Evolutionary conservation across 2,888 invertebrate species (phyloP).

Genomic region (Drosophila demipolita): DNA sequence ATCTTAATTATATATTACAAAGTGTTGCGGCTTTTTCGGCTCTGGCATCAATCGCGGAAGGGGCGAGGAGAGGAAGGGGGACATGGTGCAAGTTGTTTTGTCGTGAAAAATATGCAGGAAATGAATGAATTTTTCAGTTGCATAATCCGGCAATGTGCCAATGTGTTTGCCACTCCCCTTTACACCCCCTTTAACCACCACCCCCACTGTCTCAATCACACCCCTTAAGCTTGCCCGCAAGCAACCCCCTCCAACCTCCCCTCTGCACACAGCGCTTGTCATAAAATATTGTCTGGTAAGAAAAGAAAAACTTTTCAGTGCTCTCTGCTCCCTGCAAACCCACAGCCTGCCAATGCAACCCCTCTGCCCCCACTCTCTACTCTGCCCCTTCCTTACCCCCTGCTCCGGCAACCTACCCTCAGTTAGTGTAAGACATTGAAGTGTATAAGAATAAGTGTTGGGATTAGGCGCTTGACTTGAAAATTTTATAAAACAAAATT

Average conservation of each 20-base stretch:
- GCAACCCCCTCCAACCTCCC: background rate
- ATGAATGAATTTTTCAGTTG: slow-evolving; percentile 80
- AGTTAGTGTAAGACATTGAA: slow-evolving; percentile 76
- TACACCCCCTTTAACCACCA: slow-evolving; percentile 2
- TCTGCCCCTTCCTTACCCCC: background rate
- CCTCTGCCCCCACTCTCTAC: background rate
- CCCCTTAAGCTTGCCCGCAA: background rate
- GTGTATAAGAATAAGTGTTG: slow-evolving; percentile 81
- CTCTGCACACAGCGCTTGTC: slow-evolving; percentile 59
- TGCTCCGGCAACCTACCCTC: background rate
- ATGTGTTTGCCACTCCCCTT: slow-evolving; percentile 65
- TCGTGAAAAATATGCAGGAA: slow-evolving; percentile 71
- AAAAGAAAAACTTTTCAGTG: slow-evolving; percentile 79
- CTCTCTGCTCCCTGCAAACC: slow-evolving; percentile 14
- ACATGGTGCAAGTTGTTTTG: slow-evolving; percentile 38
- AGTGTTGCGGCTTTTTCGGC: slow-evolving; percentile 58
- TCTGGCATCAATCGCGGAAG: background rate
- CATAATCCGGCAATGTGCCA: slow-evolving; percentile 77
- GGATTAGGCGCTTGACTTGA: slow-evolving; percentile 81
- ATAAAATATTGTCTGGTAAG: slow-evolving; percentile 80
- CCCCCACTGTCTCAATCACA: slow-evolving; percentile 25
- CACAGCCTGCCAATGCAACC: slow-evolving; percentile 14
- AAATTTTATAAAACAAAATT: slow-evolving; percentile 81
- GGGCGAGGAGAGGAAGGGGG: background rate
- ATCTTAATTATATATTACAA: slow-evolving; percentile 81